Conservation (phyloP, 2,113 vertebrate genomes). For the Anas platyrhynchos region DNA sequence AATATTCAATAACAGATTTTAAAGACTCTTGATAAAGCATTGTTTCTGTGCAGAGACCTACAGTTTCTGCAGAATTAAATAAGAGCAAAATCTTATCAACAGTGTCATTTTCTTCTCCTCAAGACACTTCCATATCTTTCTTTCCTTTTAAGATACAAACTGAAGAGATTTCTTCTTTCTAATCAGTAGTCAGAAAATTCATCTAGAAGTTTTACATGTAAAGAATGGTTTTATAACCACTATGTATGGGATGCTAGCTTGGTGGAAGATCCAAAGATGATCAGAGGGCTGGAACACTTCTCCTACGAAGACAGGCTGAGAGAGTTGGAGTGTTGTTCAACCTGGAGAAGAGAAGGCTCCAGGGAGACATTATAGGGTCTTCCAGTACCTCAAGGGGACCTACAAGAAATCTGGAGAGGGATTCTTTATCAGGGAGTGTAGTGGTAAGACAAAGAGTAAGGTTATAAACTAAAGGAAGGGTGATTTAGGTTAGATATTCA, state of each 20-base stretch:
- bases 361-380: too few species aligned
- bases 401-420: too few species aligned
- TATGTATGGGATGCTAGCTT: neutral
- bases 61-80: neutral
- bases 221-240: neutral
- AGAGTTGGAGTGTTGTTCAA: too few species aligned
- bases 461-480: too few species aligned
- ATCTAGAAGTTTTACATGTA: neutral
- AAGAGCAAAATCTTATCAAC: neutral
- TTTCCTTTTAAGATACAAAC: neutral
- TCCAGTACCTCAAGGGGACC: too few species aligned
- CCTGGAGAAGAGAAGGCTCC: too few species aligned
- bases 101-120: neutral
- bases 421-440: too few species aligned
- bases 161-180: neutral
- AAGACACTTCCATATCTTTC: neutral
- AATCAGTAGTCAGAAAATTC: neutral
- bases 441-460: too few species aligned
- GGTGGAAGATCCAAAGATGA: neutral
- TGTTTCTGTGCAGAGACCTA: neutral
- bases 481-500: too few species aligned
- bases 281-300: too few species aligned
- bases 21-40: neutral
- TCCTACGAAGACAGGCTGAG: too few species aligned
- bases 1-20: neutral